A percentile compares a stretch with the other conserved stretches of the same genome.
Conservation (phyloP, 2,113 vertebrate genomes). For the Cygnus atratus region DNA sequence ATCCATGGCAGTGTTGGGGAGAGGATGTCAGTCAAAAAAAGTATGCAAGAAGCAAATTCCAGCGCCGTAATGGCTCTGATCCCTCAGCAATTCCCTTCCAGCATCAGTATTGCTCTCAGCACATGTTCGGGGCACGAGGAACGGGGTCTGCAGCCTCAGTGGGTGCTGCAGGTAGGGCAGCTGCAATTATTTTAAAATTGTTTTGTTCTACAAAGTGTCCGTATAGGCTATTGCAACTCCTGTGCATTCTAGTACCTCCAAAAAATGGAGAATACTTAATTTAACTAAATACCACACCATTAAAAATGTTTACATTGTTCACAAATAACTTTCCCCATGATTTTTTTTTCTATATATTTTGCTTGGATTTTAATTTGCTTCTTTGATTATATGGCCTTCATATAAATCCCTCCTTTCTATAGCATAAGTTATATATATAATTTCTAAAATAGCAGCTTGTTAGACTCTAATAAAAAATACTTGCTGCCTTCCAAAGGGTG, state of each 20-base stretch:
- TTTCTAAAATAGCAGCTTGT: conserved; percentile 36
- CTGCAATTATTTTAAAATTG: neutral
- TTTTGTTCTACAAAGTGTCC: neutral
- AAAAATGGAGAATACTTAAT: neutral
- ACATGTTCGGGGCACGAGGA: too few species aligned
- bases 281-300: neutral
- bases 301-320: neutral
- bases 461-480: neutral
- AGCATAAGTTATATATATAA: neutral
- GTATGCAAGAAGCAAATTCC: neutral
- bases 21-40: neutral
- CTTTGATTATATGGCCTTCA: neutral
- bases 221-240: fast-evolving
- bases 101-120: neutral
- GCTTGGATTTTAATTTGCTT: conserved; percentile 30
- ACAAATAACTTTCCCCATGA: neutral
- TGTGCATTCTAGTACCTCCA: neutral
- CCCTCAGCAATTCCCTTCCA: neutral
- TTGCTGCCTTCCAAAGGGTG: neutral
- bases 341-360: conserved; percentile 3
- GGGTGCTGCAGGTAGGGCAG: too few species aligned
- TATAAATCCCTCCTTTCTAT: neutral
- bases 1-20: neutral
- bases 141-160: too few species aligned
- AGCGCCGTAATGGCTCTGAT: neutral